A percentile compares a stretch with the other conserved stretches of the same genome.
These are phyloP conservation scores for Temnothorax unifasciatus DNA, from an alignment of 2,888 invertebrate genomes.

Conservation along the genomic window DNA sequence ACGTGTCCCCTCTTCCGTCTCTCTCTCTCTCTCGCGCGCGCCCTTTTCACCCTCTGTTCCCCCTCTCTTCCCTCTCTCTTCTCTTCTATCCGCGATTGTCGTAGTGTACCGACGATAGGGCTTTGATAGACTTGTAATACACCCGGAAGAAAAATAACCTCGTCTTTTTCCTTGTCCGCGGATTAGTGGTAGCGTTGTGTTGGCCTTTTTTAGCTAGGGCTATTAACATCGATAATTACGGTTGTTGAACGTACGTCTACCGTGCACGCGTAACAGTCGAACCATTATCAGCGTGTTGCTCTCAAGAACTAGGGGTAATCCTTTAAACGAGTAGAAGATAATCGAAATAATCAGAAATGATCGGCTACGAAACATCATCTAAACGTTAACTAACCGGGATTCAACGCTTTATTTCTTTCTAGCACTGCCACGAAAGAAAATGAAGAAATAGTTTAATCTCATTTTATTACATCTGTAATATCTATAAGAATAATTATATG, in stretches of 20 bases:
- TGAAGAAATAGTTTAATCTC: background rate
- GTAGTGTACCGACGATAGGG: constrained; percentile 59
- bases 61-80: constrained; percentile 16
- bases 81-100: constrained; percentile 19
- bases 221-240: constrained; percentile 40
- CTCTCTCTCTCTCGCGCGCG: background rate
- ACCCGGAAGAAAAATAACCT: constrained; percentile 69
- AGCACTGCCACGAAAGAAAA: background rate
- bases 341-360: constrained; percentile 8
- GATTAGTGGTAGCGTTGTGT: constrained; percentile 30
- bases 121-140: constrained; percentile 77
- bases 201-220: constrained; percentile 10
- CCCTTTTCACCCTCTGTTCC: background rate
- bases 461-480: background rate
- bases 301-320: background rate
- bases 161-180: constrained; percentile 26
- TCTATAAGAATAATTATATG: background rate
- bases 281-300: background rate
- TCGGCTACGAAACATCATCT: background rate
- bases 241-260: background rate
- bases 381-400: background rate
- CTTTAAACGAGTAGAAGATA: background rate
- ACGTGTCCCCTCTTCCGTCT: constrained; percentile 62
- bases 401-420: background rate
- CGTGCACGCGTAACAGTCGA: constrained; percentile 3